A percentile compares a stretch with the other conserved stretches of the same genome.
Evolutionary conservation across 37 sponge, comb jelly and placozoan species (phyloP).

Genomic region (Eunapius fragilis): DNA sequence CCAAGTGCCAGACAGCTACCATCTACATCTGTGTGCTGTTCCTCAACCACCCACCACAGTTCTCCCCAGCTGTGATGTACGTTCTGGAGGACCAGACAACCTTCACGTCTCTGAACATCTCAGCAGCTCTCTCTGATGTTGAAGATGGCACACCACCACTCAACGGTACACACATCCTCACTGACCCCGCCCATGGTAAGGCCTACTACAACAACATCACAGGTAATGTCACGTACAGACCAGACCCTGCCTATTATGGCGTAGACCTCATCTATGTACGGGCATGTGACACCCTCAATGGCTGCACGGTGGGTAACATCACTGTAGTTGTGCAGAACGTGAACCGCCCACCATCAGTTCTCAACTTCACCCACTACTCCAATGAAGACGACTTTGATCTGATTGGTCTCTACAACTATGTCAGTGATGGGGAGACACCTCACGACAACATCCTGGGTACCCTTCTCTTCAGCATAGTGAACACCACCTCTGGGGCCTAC

Average conservation of each 20-base stretch:
- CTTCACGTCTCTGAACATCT: slow-evolving; percentile 43
- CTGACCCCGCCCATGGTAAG: slow-evolving; percentile 57
- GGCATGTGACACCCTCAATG: slow-evolving; percentile 71
- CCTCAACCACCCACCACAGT: slow-evolving; percentile 55
- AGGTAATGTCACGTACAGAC: slow-evolving; percentile 70
- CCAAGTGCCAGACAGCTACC: slow-evolving; percentile 55
- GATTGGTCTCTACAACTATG: slow-evolving; percentile 51
- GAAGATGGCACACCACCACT: slow-evolving; percentile 71
- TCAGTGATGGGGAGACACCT: slow-evolving; percentile 60
- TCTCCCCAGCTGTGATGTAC: slow-evolving; percentile 16
- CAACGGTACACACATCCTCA: slow-evolving; percentile 32
- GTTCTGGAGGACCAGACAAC: slow-evolving; percentile 53
- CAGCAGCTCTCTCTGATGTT: slow-evolving; percentile 61
- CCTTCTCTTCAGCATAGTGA: background rate
- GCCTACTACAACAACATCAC: slow-evolving; percentile 66
- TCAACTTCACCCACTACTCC: slow-evolving; percentile 50
- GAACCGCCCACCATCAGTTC: slow-evolving; percentile 78
- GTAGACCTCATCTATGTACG: slow-evolving; percentile 60
- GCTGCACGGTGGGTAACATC: slow-evolving; percentile 64
- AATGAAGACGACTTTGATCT: slow-evolving; percentile 86
- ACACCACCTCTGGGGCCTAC: slow-evolving; percentile 7
- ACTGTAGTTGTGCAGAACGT: slow-evolving; percentile 55
- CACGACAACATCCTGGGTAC: background rate
- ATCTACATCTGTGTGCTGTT: slow-evolving; percentile 51
- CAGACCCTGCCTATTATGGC: slow-evolving; percentile 57